Conservation (phyloP, 2,888 invertebrate species). For the Thalpophila matura region DNA sequence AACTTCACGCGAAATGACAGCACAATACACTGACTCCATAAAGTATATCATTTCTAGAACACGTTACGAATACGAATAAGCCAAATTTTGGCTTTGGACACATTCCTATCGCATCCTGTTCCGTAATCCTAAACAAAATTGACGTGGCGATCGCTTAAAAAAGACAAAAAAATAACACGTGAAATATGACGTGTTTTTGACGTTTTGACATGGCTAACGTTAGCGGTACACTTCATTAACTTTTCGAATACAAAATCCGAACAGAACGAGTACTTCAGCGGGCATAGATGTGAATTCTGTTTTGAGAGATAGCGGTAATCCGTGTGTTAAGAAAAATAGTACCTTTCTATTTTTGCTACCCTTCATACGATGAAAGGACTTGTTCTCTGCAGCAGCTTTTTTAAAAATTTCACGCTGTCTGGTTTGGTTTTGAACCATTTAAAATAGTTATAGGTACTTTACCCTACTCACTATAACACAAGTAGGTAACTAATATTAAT, state of each 20-base stretch:
- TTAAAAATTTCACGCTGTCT: neutral
- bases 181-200: slow-evolving; percentile 87
- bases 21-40: slow-evolving; percentile 59
- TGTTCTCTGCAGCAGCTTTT: slow-evolving; percentile 16
- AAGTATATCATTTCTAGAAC: slow-evolving; percentile 56
- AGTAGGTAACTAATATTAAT: slow-evolving; percentile 14
- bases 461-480: neutral
- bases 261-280: slow-evolving; percentile 63
- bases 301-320: slow-evolving; percentile 62
- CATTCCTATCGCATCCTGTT: slow-evolving; percentile 63
- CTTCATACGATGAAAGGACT: slow-evolving; percentile 52
- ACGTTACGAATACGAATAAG: slow-evolving; percentile 53
- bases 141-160: slow-evolving; percentile 77
- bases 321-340: slow-evolving; percentile 52
- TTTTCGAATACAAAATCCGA: slow-evolving; percentile 76
- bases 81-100: slow-evolving; percentile 17
- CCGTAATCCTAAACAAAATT: slow-evolving; percentile 76
- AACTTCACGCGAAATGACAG: slow-evolving; percentile 78
- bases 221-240: slow-evolving; percentile 85
- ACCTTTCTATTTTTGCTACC: slow-evolving; percentile 62
- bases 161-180: slow-evolving; percentile 77
- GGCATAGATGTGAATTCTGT: slow-evolving; percentile 61
- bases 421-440: neutral
- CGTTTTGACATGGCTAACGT: slow-evolving; percentile 88
- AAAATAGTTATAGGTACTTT: neutral